Percentiles rank a stretch among this genome's conserved stretches.
phyloP scores from a whole-genome alignment of 23 tunicate species.

The Oikopleura albicans region DNA sequence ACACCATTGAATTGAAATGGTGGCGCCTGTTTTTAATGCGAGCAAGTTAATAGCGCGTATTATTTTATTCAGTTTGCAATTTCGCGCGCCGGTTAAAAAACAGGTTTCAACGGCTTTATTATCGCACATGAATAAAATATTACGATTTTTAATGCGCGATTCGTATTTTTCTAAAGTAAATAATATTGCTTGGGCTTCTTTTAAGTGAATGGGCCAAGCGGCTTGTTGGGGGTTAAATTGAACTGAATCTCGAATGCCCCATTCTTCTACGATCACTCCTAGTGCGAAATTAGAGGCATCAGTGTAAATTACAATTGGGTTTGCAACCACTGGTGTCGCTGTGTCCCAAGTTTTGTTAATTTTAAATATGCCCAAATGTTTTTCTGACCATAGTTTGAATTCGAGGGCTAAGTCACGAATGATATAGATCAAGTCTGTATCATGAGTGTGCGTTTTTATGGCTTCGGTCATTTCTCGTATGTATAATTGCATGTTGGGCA shows the following conservation, averaged over 20 bases:
- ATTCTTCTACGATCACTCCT: neutral
- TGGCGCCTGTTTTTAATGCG: too few relatives aligned
- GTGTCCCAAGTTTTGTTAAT: neutral
- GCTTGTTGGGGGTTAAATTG: too few relatives aligned
- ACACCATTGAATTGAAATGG: too few relatives aligned
- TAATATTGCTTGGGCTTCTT: too few relatives aligned
- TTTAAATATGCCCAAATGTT: too few relatives aligned
- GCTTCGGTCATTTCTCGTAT: neutral
- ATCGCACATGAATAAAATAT: neutral
- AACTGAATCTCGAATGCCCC: neutral
- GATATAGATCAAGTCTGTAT: neutral
- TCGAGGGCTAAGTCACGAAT: neutral
- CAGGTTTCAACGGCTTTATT: neutral
- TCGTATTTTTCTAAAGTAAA: neutral
- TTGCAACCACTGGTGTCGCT: neutral
- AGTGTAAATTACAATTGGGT: neutral
- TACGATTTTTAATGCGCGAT: neutral
- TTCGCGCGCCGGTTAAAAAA: too few relatives aligned
- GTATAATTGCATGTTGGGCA: too few relatives aligned
- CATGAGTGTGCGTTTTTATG: neutral
- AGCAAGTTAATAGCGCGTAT: too few relatives aligned
- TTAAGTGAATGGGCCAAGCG: neutral
- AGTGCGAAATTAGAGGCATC: neutral
- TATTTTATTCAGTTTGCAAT: too few relatives aligned
- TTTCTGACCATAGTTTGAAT: too few relatives aligned